A percentile compares a stretch with the other conserved stretches of the same genome.
These are phyloP conservation scores for Chondrosia reniformis DNA, from an alignment of 37 sponge, comb jelly and placozoan species.

Conservation along the genomic window DNA sequence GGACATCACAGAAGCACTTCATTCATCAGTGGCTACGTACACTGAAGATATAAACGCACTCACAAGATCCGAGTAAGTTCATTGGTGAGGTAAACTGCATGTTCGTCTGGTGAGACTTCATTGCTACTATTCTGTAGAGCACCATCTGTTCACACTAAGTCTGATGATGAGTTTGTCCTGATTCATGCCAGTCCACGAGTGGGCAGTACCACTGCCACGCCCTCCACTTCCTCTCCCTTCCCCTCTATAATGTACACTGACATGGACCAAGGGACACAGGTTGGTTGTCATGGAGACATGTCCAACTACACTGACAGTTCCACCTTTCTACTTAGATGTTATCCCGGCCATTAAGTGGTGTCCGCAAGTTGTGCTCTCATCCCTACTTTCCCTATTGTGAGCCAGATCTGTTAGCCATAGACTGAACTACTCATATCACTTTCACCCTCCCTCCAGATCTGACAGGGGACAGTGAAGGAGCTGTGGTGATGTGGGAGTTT, in stretches of 20 bases:
- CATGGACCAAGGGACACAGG: too few species aligned
- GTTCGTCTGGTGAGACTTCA: background rate
- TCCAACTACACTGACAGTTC: too few species aligned
- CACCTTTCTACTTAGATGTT: too few species aligned
- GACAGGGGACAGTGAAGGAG: constrained; percentile 74
- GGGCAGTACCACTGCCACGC: background rate
- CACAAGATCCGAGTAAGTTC: background rate
- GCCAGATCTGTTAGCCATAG: too few species aligned
- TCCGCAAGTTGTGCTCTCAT: too few species aligned
- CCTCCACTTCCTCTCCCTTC: background rate
- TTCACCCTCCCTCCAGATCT: too few species aligned
- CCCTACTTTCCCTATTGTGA: too few species aligned
- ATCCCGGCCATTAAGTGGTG: too few species aligned
- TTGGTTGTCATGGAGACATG: too few species aligned
- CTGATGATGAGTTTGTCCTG: constrained; percentile 12
- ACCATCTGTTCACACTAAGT: constrained; percentile 9
- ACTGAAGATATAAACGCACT: constrained; percentile 1
- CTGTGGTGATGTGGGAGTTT: constrained; percentile 79
- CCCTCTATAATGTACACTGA: too few species aligned
- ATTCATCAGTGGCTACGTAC: background rate
- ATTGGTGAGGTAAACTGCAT: background rate
- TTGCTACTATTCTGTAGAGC: background rate
- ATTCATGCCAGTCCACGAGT: background rate
- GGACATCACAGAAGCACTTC: constrained; percentile 37
- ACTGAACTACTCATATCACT: too few species aligned